Base-by-base conservation (phyloP, 2,888 invertebrate species). In the Salpingus planirostris region DNA sequence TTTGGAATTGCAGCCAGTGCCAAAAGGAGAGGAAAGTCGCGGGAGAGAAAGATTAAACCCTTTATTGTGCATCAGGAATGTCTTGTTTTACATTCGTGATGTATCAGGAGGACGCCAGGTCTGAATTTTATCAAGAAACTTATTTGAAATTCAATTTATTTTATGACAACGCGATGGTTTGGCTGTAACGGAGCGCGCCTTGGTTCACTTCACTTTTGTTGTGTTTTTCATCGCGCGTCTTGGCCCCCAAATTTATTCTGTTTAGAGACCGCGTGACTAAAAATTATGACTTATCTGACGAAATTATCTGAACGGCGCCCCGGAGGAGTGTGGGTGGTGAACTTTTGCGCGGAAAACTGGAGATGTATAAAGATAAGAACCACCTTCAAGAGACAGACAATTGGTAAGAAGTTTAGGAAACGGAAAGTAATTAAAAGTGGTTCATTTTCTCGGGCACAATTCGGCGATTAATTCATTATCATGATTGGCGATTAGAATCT, bases 381-480 rank as follows among this genome's bases (percentile, higher is more conserved):
- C 11, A 23, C 23, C 23, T 23, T 23, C 7, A 23, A 10, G 11
- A 23, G 23, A 23, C 5, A 15, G 27, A 27, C 27, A 27, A 27
- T 27, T 27, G 39, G 36, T 44, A 44, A 49, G 48, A 48, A 50
- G 47, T 52, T 49, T 35, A 43, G 22, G 45, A 49, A 46, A 42
- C 47, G 47, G 41, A 49, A 54, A 57, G 56, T 58, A 60, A 60
- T 60, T 60, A 59, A 59, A 58, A 56, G 52, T 48, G 57, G 58
- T 57, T 57, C 57, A 56, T 56, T 57, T 59, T 53, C 53, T 46
- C 40, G 48, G 45, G 46, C 47, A 52, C 49, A 57, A 57, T 58
- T 54, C 57, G 46, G 49, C 61, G 61, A 63, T 63, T 62, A 63
- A 65, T 65, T 64, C 64, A 64, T 65, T 65, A 65, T 61, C 64